Percentiles rank a stretch among this genome's conserved stretches.
These are phyloP conservation scores for Siphonodentalium dalli DNA, from an alignment of 2,888 invertebrate species.

Conservation along the genomic window DNA sequence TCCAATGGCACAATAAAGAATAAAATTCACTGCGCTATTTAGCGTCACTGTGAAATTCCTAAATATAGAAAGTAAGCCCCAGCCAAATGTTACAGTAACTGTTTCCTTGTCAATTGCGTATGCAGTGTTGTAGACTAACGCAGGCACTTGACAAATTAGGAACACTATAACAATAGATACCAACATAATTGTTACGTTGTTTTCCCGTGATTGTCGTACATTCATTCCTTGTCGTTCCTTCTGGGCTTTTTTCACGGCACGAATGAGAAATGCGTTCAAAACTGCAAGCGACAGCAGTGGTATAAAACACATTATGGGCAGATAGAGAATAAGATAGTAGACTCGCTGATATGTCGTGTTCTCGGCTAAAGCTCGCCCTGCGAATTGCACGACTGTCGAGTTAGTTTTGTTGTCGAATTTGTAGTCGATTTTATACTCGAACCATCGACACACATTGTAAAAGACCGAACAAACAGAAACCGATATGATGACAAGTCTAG, in stretches of 20 bases:
- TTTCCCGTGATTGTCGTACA: constrained; percentile 88
- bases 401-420: constrained; percentile 20
- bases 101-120: constrained; percentile 72
- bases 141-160: constrained; percentile 85
- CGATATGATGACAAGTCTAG: constrained; percentile 81
- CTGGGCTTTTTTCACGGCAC: constrained; percentile 86
- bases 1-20: constrained; percentile 97
- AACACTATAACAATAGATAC: constrained; percentile 93
- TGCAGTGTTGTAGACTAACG: constrained; percentile 73
- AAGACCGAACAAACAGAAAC: constrained; percentile 82
- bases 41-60: constrained; percentile 90
- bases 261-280: constrained; percentile 83
- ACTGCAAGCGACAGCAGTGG: constrained; percentile 88
- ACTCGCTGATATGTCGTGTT: constrained; percentile 77
- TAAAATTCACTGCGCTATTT: constrained; percentile 96
- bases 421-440: constrained; percentile 63
- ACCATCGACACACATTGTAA: constrained; percentile 81
- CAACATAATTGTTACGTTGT: constrained; percentile 92
- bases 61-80: constrained; percentile 51
- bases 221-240: constrained; percentile 88
- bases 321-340: constrained; percentile 93
- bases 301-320: constrained; percentile 90
- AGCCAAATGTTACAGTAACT: constrained; percentile 69
- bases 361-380: constrained; percentile 74
- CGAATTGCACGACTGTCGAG: constrained; percentile 34